These are phyloP conservation scores for Corbicula japonica DNA, from an alignment of 2,888 invertebrate genomes.

Conservation along the genomic window DNA sequence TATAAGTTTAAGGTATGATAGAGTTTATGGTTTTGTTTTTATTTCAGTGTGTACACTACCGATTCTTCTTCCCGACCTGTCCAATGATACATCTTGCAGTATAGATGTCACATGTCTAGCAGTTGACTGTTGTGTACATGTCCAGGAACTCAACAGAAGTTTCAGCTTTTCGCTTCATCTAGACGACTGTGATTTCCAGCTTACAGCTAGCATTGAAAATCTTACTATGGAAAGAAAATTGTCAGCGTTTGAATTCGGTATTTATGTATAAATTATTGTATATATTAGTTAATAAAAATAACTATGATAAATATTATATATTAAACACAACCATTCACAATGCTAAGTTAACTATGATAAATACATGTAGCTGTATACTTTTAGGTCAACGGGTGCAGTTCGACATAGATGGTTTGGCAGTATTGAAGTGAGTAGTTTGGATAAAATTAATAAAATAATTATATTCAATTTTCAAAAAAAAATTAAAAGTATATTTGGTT, in stretches of 20 bases:
- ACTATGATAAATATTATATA: not conserved
- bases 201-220: constrained; percentile 63
- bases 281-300: no score
- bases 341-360: no score
- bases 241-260: constrained; percentile 56
- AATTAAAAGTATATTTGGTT: no score
- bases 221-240: constrained; percentile 55
- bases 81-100: constrained; percentile 38
- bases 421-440: constrained; percentile 8
- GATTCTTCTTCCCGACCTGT: constrained; percentile 21
- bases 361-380: constrained; percentile 1
- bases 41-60: constrained; percentile 32
- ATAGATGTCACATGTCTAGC: constrained; percentile 54
- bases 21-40: not conserved
- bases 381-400: constrained; percentile 10
- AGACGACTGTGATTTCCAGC: constrained; percentile 58
- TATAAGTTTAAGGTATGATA: no score
- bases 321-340: no score
- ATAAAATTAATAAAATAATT: no score
- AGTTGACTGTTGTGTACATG: constrained; percentile 57
- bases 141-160: constrained; percentile 33
- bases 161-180: constrained; percentile 47
- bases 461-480: no score
- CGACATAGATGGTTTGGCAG: constrained; percentile 12
- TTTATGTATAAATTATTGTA: not conserved